These are phyloP conservation scores for Canis aureus DNA, from an alignment of 2,113 vertebrate species.

Conservation along the genomic window DNA sequence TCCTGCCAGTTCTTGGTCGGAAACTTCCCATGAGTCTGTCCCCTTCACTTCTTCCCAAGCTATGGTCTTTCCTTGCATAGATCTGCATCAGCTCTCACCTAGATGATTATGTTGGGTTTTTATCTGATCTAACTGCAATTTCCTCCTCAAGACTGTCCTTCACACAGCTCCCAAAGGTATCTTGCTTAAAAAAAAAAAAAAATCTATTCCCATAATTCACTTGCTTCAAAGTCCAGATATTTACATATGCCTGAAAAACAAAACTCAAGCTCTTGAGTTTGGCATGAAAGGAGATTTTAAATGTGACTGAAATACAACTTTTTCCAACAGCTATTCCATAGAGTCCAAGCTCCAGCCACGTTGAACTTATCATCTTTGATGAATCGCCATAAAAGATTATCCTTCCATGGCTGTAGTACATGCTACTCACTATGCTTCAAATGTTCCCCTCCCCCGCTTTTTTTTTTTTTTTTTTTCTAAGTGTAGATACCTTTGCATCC, in stretches of 20 bases:
- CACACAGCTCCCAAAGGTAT: background rate
- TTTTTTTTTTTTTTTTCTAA: background rate
- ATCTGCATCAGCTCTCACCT: background rate
- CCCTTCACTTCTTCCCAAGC: background rate
- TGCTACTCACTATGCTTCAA: background rate
- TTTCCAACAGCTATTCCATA: background rate
- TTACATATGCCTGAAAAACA: background rate
- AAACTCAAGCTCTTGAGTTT: background rate
- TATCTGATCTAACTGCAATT: background rate
- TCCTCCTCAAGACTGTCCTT: background rate
- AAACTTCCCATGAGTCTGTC: background rate
- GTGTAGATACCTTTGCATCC: background rate
- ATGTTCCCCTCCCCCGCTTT: background rate
- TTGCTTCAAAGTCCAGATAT: constrained; percentile 19
- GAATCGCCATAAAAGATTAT: background rate
- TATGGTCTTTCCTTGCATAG: background rate
- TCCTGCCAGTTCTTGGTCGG: background rate
- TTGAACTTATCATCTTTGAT: background rate
- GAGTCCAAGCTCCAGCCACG: background rate
- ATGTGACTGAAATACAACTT: background rate
- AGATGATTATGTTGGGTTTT: background rate
- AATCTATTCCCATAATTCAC: background rate
- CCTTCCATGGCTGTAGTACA: background rate
- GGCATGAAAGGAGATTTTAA: background rate
- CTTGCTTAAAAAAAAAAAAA: background rate